These are phyloP conservation scores for Apamea sordens DNA, from an alignment of 2,888 invertebrate species.

Conservation along the genomic window DNA sequence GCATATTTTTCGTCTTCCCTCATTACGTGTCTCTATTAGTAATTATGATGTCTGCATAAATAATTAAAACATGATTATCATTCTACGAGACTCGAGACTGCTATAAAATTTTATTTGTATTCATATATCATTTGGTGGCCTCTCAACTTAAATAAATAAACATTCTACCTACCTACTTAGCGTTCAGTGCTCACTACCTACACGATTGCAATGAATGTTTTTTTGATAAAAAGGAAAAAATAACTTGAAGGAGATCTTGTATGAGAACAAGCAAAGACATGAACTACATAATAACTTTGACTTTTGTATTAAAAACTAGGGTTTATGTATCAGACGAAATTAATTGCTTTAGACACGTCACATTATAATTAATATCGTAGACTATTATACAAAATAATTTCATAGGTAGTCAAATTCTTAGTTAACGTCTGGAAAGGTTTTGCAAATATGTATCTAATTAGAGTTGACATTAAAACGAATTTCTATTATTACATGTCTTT, in stretches of 20 bases:
- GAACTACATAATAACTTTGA: constrained; percentile 5
- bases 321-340: background rate
- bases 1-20: constrained; percentile 26
- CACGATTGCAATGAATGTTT: constrained; percentile 58
- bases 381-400: background rate
- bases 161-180: constrained; percentile 37
- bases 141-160: constrained; percentile 58
- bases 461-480: constrained; percentile 2
- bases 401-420: background rate
- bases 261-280: constrained; percentile 40
- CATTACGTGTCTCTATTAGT: constrained; percentile 14
- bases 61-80: constrained; percentile 36
- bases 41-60: constrained; percentile 30
- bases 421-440: background rate
- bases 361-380: constrained; percentile 18
- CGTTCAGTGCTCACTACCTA: constrained; percentile 19
- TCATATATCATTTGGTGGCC: constrained; percentile 47
- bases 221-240: constrained; percentile 59
- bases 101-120: constrained; percentile 32
- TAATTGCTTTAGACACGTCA: constrained; percentile 19
- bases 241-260: constrained; percentile 37
- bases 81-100: constrained; percentile 3
- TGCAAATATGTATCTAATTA: background rate
- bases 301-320: constrained; percentile 12
- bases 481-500: background rate